Evolutionary conservation across 1,140 invertebrate genomes (phyloP), one percentile per base, ranked within the genome.

Genomic region (Drosophila mauritiana): DNA sequence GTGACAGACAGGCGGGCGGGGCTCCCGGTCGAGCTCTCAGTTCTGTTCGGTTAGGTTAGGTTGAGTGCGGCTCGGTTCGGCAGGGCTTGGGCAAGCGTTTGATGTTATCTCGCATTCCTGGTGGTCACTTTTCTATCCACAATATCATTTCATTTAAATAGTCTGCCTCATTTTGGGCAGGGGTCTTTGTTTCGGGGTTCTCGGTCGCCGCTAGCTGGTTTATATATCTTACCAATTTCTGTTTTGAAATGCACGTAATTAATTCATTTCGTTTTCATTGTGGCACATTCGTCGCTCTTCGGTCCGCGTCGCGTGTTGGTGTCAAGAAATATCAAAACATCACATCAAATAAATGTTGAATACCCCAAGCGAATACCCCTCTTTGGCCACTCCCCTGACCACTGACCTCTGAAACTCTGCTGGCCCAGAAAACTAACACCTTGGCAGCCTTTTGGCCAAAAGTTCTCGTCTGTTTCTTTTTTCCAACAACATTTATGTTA

Each of bases 301-400:
- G 72, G 56, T 52, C 27, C 61, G 83, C 90, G 90, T 91, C 68
- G 90, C 90, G 90, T 91, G 90, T 85, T 91, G 88, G 90, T 91
- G 90, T 91, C 90, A 91, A 91, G 79, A 91, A 90, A 91, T 91
- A 91, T 91, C 90, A 91, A 91, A 91, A 91, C 90, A 91, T 91
- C 90, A 91, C 90, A 91, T 91, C 90, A 91, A 91, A 91, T 91
- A 91, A 91, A 91, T 91, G 90, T 91, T 91, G 80, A 91, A 86
- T 83, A 79, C 43, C 63, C 72, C 75, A 73, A 77, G 61, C 54
- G 39, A 59, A 48, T 45, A 49, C 40, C 57, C 48, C 59, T 43
- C 46, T 8, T 17, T 27, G 15, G 20, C 42, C 12, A 31, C 37
- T 27, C 53, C 53, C 31, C 46, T 43, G 20, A 12, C 7, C 15